Evolutionary conservation across 2,113 vertebrate species (phyloP).

Genomic region (Mobula birostris): DNA sequence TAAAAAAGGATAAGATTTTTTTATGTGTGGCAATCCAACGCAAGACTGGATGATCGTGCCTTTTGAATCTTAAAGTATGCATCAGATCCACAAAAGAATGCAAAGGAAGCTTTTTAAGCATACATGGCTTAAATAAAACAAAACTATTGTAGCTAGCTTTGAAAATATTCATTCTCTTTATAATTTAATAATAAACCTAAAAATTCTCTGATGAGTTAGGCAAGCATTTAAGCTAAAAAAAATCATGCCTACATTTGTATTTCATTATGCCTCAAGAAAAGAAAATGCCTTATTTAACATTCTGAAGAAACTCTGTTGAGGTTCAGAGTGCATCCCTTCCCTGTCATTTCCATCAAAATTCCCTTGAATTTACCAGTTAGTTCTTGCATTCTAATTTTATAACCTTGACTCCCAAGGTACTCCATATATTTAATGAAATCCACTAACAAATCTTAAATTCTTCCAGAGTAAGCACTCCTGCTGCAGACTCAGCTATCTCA

Average conservation of each 20-base stretch:
- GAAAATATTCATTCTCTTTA: not conserved
- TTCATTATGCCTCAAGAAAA: not conserved
- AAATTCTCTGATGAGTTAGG: slow-evolving; percentile 6
- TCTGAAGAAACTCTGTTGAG: slow-evolving; percentile 33
- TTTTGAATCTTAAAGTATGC: not conserved
- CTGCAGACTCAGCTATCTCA: slow-evolving; percentile 63
- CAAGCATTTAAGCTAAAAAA: slow-evolving; percentile 16
- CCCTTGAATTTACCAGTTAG: slow-evolving; percentile 40
- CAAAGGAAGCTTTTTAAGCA: not conserved
- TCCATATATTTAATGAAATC: slow-evolving; percentile 66
- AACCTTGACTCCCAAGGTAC: slow-evolving; percentile 48
- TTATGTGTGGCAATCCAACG: not conserved
- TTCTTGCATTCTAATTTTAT: slow-evolving; percentile 52
- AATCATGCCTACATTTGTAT: slow-evolving; percentile 35
- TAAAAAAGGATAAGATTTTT: not conserved
- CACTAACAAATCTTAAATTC: slow-evolving; percentile 62
- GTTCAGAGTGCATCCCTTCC: slow-evolving; percentile 36
- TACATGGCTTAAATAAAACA: not conserved
- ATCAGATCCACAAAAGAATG: not conserved
- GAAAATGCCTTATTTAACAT: slow-evolving; percentile 35
- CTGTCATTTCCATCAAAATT: slow-evolving; percentile 40
- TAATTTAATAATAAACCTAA: slow-evolving; percentile 21
- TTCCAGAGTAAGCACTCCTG: slow-evolving; percentile 55
- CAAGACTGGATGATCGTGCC: not conserved
- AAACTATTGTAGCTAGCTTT: not conserved